Conservation (phyloP, 1,140 invertebrate species). For the Cryptotermes secundus region DNA sequence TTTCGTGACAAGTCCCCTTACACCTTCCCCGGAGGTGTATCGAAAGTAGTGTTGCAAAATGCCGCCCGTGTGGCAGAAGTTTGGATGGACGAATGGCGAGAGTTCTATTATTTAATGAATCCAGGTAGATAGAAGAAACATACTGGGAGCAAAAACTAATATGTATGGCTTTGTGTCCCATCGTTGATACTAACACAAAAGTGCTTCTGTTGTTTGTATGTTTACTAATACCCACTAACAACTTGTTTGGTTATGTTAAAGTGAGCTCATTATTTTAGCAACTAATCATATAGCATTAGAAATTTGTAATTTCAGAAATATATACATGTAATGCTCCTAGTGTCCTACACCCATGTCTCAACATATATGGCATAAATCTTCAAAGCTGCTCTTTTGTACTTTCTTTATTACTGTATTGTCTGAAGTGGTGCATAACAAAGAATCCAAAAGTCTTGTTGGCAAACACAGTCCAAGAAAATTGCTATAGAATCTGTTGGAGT, state of each 20-base stretch:
- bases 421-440: too few species aligned
- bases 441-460: too few species aligned
- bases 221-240: conserved; percentile 10
- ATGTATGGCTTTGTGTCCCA: conserved; percentile 10
- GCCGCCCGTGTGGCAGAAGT: conserved; percentile 94
- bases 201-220: not conserved
- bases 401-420: too few species aligned
- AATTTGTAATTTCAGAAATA: not conserved
- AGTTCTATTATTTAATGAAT: conserved; percentile 98
- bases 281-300: not conserved
- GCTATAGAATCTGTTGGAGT: too few species aligned
- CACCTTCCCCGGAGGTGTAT: conserved; percentile 97
- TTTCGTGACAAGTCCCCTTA: conserved; percentile 99
- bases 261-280: not conserved
- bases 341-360: too few species aligned
- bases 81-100: conserved; percentile 98
- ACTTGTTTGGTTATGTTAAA: not conserved
- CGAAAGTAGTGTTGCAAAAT: conserved; percentile 96
- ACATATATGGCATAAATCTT: too few species aligned
- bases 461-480: too few species aligned
- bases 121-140: conserved; percentile 70
- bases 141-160: not conserved
- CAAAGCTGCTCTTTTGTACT: too few species aligned
- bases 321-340: too few species aligned
- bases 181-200: not conserved